Base-by-base conservation (phyloP, 2,888 invertebrate species). In the Smittia sp. region DNA sequence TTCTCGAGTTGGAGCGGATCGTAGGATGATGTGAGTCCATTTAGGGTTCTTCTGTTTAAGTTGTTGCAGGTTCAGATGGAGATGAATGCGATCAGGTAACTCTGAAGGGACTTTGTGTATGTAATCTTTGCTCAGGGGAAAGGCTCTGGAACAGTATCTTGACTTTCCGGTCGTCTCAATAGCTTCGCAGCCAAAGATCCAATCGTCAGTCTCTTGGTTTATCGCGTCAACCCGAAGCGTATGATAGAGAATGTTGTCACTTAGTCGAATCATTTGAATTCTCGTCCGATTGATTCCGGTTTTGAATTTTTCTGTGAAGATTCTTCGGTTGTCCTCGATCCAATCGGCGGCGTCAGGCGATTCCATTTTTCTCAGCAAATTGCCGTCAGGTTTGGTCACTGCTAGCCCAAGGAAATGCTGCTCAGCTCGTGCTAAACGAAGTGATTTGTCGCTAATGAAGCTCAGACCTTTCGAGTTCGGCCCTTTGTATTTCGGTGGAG, bases 171-270 rank as follows among this genome's bases (percentile, higher is more conserved):
- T 81, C 0, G 86, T 82, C 32, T 82, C 81, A 75, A 85, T 84
- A 0, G 90, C 89, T 74, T 86, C 85, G 78, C 93, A 94, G 15
- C 88, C 90, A 79, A 88, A 92, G 18, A 93, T 81, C 94, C 94
- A 94, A 75, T 92, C 89, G 62, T 85, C 86, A 24, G 86, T 85
- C 66, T 88, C 87, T 13, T 90, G 83, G 80, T 91, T 90, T 0
- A 88, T 80, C 0, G 88, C 85, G 77, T 92, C 87, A 1, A 93
- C 84, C 0, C 89, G 88, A 4, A 90, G 83, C 75, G 79, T 79
- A 77, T 79, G 79, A 75, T 78, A 79, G 1, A 78, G 76, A 13
- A 77, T 77, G 65, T 78, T 78, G 2, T 80, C 79, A 9, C 75
- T 72, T 4, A 82, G 75, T 1, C 79, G 77, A 38, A 82, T 78